Conservation (phyloP, 1,140 invertebrate genomes). For the Scaptomyza graminum region DNA sequence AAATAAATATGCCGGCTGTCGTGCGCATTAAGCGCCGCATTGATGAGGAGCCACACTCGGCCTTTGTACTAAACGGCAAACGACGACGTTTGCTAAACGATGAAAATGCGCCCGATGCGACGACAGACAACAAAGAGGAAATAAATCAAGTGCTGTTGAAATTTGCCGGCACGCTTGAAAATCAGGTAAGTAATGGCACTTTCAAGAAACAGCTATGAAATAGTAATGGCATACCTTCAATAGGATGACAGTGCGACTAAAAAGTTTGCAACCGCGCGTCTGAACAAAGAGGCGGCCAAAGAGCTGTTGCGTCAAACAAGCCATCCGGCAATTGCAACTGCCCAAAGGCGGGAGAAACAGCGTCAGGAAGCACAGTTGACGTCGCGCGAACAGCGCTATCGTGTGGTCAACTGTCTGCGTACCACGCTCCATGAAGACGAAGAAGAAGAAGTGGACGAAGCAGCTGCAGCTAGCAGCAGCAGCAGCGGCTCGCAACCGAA, state of each 20-base stretch:
- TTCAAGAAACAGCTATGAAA: background rate
- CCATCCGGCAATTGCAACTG: constrained; percentile 37
- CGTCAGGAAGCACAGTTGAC: constrained; percentile 67
- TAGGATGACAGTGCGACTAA: constrained; percentile 78
- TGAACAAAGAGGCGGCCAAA: constrained; percentile 75
- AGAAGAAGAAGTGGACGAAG: background rate
- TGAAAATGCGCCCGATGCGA: constrained; percentile 21
- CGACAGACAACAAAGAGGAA: constrained; percentile 53
- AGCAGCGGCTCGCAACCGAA: constrained; percentile 4
- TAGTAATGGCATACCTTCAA: background rate
- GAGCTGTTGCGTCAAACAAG: constrained; percentile 59
- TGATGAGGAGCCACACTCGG: constrained; percentile 85
- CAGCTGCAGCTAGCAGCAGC: constrained; percentile 2
- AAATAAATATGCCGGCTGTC: constrained; percentile 85
- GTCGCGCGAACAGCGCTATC: constrained; percentile 73
- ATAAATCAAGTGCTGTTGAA: constrained; percentile 85
- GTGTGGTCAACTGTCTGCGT: constrained; percentile 79
- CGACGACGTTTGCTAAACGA: constrained; percentile 82
- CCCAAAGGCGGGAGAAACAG: constrained; percentile 41
- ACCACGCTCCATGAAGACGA: constrained; percentile 52
- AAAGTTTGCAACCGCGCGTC: constrained; percentile 83
- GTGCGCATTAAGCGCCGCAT: constrained; percentile 86
- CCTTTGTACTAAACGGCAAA: constrained; percentile 86
- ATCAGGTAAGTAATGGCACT: constrained; percentile 59
- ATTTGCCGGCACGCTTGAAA: constrained; percentile 85